Evolutionary conservation across 2,113 vertebrate genomes (phyloP), one percentile per base, ranked within the genome.

Genomic region (Xiphophorus maculatus): DNA sequence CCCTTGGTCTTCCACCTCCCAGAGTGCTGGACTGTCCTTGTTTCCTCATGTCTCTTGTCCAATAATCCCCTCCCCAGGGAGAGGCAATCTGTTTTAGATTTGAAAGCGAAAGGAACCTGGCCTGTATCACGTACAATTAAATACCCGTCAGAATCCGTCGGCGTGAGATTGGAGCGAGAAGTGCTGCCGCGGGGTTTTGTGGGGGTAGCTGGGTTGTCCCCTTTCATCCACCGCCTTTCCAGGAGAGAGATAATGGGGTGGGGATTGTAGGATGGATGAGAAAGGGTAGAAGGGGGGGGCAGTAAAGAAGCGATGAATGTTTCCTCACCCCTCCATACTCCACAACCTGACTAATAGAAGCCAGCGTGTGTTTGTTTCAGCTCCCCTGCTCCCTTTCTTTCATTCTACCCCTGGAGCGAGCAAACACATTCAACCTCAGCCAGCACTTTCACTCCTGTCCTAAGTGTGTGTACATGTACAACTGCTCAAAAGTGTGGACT

Each of bases 51-150:
- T 81, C 87, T 82, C 86, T 90, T 90, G 88, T 90, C 84, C 84
- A 88, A 69, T 92, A 91, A 94, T 94, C 89, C 88, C 84, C 85
- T 93, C 89, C 90, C 89, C 75, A 78, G 79, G 83, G 93, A 92
- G 92, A 93, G 91, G 87, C 92, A 93, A 94, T 94, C 92, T 94
- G 92, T 92, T 94, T 93, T 90, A 89, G 88, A 91, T 93, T 89
- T 93, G 84, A 93, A 91, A 89, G 86, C 90, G 87, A 94, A 94
- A 67, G 91, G 86, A 86, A 79, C 78, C 84, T 70, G 83, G 90
- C 77, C 89, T 87, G 88, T 90, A 92, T 94, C 92, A 89, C 88
- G 82, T 94, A 93, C 94, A 92, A 93, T 93, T 93, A 94, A 92
- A 91, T 91, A 91, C 89, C 93, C 90, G 88, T 94, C 93, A 91